These are phyloP conservation scores for Gambelia wislizenii DNA, from an alignment of 2,797 vertebrate genomes.

Conservation along the genomic window DNA sequence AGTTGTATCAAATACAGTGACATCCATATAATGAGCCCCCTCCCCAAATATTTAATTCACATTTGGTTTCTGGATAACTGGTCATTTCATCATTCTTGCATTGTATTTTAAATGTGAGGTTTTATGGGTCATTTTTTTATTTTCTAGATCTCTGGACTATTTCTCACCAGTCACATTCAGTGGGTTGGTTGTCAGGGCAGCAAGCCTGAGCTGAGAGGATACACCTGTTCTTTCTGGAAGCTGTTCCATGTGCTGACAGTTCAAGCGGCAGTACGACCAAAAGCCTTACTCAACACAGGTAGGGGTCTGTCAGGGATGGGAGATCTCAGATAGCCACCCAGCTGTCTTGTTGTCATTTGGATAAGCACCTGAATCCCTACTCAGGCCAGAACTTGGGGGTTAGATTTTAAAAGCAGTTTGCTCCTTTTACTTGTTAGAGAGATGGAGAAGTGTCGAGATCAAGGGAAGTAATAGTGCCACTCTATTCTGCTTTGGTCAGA, in stretches of 20 bases:
- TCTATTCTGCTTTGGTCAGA: no score
- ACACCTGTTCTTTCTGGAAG: slow-evolving; percentile 94
- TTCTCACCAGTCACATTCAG: slow-evolving; percentile 82
- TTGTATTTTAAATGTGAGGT: background rate
- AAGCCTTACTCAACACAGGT: slow-evolving; percentile 87
- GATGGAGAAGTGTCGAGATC: no score
- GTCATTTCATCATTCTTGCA: background rate
- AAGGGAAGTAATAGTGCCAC: no score
- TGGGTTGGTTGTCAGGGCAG: slow-evolving; percentile 96
- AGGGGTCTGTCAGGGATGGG: background rate
- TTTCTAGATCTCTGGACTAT: slow-evolving; percentile 91
- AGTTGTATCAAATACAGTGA: background rate
- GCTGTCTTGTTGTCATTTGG: no score
- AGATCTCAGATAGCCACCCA: no score
- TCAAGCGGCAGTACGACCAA: slow-evolving; percentile 81
- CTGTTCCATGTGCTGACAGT: slow-evolving; percentile 91
- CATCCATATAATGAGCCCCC: no score
- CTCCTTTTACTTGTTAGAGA: no score
- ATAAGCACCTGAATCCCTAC: no score
- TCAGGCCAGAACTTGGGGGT: no score
- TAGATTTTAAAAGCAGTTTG: no score
- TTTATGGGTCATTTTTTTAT: background rate
- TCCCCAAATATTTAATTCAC: background rate
- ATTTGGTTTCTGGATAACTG: background rate
- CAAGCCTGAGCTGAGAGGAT: slow-evolving; percentile 87